Evolutionary conservation across 2,113 vertebrate species (phyloP).

Genomic region (Diadophis punctatus): DNA sequence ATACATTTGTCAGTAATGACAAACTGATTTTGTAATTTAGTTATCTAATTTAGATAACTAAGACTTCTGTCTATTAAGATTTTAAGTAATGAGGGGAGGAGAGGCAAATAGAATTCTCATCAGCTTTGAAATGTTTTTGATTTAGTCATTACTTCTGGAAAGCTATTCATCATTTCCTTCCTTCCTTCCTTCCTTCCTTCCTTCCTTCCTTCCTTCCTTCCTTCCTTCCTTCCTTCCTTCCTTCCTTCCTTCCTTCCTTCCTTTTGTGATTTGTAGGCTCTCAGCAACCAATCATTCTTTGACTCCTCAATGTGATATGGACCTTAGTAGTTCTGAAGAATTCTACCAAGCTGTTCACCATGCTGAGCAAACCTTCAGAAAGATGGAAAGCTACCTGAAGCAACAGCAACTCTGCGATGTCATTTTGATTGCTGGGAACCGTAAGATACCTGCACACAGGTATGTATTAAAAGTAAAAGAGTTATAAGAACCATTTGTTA

Average conservation of each 20-base stretch:
- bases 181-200: not conserved
- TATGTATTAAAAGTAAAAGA: conserved; percentile 33
- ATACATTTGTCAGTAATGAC: not conserved
- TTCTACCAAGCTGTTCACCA: conserved; percentile 79
- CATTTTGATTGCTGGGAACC: conserved; percentile 75
- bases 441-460: conserved; percentile 80
- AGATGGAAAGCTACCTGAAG: conserved; percentile 79
- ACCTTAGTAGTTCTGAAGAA: conserved; percentile 72
- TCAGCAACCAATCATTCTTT: conserved; percentile 58
- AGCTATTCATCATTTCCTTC: not conserved
- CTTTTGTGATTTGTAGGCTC: conserved; percentile 58
- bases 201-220: not conserved
- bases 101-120: conserved; percentile 10
- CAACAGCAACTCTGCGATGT: conserved; percentile 80
- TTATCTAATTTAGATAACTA: not conserved
- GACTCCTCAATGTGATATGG: conserved; percentile 68
- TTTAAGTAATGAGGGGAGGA: not conserved
- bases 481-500: not conserved
- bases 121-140: conserved; percentile 5
- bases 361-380: conserved; percentile 76
- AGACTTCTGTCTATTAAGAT: not conserved
- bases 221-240: not conserved
- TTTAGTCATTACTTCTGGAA: not conserved
- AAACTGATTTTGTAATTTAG: conserved; percentile 1
- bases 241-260: conserved; percentile 12